These are phyloP conservation scores for Gastrophysa polygoni DNA, from an alignment of 2,888 invertebrate genomes.

Conservation along the genomic window DNA sequence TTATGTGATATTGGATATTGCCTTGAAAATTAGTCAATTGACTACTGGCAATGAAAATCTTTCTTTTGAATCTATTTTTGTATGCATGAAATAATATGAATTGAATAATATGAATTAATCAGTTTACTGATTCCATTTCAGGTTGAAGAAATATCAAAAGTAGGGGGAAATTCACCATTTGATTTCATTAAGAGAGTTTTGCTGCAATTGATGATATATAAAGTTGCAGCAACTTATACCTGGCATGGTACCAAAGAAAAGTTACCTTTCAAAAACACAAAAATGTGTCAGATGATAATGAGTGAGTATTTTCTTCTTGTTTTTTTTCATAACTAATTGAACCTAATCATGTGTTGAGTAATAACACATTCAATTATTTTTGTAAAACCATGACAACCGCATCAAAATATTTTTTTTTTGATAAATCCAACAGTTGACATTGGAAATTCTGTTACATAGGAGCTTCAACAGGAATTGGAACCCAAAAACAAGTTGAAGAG, in stretches of 20 bases:
- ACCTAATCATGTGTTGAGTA: too few species aligned
- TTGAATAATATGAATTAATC: too few species aligned
- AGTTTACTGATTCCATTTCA: background rate
- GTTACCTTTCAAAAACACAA: background rate
- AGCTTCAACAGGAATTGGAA: background rate
- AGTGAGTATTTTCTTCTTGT: background rate
- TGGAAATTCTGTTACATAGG: too few species aligned
- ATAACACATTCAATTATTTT: too few species aligned
- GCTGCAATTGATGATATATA: background rate
- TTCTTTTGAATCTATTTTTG: too few species aligned
- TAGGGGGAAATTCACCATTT: conserved; percentile 6
- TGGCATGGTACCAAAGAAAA: background rate
- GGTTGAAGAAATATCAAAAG: conserved; percentile 1
- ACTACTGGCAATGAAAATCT: too few species aligned
- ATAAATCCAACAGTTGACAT: too few species aligned
- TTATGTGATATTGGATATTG: background rate
- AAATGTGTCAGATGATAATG: background rate
- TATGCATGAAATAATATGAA: too few species aligned
- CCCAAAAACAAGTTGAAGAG: conserved; percentile 7
- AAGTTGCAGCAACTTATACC: background rate
- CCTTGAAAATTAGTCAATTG: too few species aligned
- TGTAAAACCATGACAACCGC: too few species aligned
- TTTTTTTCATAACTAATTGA: too few species aligned
- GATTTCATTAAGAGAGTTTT: conserved; percentile 7
- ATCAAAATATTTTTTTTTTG: too few species aligned